Evolutionary conservation across 1,140 invertebrate species (phyloP).

Genomic region (Holotrichia oblita): DNA sequence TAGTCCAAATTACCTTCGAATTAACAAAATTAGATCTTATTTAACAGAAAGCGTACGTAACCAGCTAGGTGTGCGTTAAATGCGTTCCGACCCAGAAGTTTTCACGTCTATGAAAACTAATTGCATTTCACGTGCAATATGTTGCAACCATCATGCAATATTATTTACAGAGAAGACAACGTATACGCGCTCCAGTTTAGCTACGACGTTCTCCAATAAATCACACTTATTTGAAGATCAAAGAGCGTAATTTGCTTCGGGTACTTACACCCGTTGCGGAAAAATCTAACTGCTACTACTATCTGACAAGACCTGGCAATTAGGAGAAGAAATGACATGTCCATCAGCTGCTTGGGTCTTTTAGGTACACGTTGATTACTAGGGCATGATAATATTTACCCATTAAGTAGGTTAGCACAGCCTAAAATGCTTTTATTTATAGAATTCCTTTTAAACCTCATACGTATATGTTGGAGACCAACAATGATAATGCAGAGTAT

Average conservation of each 20-base stretch:
- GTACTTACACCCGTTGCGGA: slow-evolving; percentile 21
- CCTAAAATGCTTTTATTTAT: background rate
- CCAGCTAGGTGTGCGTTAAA: background rate
- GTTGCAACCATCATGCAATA: slow-evolving; percentile 12
- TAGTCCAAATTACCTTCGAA: background rate
- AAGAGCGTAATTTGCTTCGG: slow-evolving; percentile 21
- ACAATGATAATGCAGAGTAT: background rate
- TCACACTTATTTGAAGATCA: slow-evolving; percentile 33
- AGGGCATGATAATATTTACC: background rate
- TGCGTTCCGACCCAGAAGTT: background rate
- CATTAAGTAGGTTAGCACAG: slow-evolving; percentile 8
- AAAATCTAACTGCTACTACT: background rate
- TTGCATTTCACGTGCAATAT: slow-evolving; percentile 11
- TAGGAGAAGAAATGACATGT: background rate
- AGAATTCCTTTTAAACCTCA: background rate
- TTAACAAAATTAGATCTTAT: slow-evolving; percentile 16
- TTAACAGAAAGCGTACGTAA: background rate
- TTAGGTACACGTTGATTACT: background rate
- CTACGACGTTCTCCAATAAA: slow-evolving; percentile 1
- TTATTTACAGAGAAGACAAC: slow-evolving; percentile 20
- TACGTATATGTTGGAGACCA: background rate
- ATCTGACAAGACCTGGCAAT: background rate
- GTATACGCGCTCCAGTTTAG: slow-evolving; percentile 5
- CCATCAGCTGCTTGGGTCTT: slow-evolving; percentile 1
- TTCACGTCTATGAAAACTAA: slow-evolving; percentile 20